These are phyloP conservation scores for Diplosoma virens DNA, from an alignment of 23 tunicate genomes.

Conservation along the genomic window DNA sequence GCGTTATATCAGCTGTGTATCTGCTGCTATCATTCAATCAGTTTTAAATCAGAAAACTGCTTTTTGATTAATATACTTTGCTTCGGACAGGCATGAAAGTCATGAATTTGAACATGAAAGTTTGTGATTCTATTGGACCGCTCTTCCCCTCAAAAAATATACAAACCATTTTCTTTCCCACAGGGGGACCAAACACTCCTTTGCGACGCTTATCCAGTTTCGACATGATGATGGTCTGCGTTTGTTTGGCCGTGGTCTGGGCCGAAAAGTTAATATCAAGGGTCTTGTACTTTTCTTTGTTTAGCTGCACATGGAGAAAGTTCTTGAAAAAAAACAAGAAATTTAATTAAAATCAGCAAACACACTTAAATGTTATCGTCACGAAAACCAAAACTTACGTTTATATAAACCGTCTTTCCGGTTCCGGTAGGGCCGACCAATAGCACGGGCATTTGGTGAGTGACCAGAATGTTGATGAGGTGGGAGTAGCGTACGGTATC, in stretches of 20 bases:
- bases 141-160: too few relatives aligned
- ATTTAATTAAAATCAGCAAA: not conserved
- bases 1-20: not conserved
- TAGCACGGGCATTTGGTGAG: conserved; percentile 85
- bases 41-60: too few relatives aligned
- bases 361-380: not conserved
- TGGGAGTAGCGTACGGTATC: conserved; percentile 88
- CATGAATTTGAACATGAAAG: too few relatives aligned
- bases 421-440: conserved; percentile 99
- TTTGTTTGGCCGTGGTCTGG: conserved; percentile 96
- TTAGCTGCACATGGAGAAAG: conserved; percentile 50
- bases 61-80: too few relatives aligned
- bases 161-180: conserved; percentile 94
- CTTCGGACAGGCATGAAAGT: too few relatives aligned
- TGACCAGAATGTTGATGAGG: conserved; percentile 78
- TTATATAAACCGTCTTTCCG: conserved; percentile 96
- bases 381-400: conserved; percentile 52
- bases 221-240: conserved; percentile 95
- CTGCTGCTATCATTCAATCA: too few relatives aligned
- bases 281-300: conserved; percentile 71
- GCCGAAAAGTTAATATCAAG: conserved; percentile 97
- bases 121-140: too few relatives aligned
- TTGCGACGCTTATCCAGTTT: conserved; percentile 94
- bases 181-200: conserved; percentile 88
- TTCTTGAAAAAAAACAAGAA: conserved; percentile 36